Percentiles rank a stretch among this genome's conserved stretches.
phyloP scores from a whole-genome alignment of 2,113 vertebrate species.

The Toxostoma redivivum region DNA sequence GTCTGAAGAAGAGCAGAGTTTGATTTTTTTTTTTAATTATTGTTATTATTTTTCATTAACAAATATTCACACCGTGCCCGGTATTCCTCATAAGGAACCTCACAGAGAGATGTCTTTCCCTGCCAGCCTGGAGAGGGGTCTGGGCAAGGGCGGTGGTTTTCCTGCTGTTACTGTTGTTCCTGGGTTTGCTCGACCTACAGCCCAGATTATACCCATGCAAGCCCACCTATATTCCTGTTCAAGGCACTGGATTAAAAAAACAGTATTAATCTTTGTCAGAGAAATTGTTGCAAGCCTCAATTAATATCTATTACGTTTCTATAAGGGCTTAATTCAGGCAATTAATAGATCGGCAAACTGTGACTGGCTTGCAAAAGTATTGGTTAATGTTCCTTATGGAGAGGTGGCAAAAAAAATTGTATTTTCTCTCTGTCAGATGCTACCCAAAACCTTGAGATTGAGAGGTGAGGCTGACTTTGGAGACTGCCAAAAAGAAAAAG shows the following conservation, averaged over 20 bases:
- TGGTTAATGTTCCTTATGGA: neutral
- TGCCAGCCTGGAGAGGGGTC: neutral
- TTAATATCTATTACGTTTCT: neutral
- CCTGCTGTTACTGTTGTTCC: neutral
- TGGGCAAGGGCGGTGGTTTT: neutral
- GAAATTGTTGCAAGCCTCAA: neutral
- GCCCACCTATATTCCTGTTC: neutral
- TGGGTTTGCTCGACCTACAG: neutral
- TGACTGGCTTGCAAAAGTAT: neutral
- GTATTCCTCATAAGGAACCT: neutral
- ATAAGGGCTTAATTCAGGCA: neutral
- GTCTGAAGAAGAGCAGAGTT: neutral
- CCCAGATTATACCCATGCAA: neutral
- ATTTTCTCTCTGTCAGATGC: neutral
- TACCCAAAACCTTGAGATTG: constrained; percentile 4
- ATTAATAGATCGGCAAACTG: neutral
- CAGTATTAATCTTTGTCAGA: neutral
- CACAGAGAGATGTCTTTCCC: neutral
- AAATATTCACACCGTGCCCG: neutral
- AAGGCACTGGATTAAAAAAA: neutral
- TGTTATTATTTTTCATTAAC: neutral
- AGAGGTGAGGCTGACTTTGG: constrained; percentile 53
- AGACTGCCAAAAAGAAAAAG: constrained; percentile 54
- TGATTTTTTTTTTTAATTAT: neutral
- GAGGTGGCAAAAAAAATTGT: neutral